These are phyloP conservation scores for Tetraneura akinire DNA, from an alignment of 1,140 invertebrate species.

Conservation along the genomic window DNA sequence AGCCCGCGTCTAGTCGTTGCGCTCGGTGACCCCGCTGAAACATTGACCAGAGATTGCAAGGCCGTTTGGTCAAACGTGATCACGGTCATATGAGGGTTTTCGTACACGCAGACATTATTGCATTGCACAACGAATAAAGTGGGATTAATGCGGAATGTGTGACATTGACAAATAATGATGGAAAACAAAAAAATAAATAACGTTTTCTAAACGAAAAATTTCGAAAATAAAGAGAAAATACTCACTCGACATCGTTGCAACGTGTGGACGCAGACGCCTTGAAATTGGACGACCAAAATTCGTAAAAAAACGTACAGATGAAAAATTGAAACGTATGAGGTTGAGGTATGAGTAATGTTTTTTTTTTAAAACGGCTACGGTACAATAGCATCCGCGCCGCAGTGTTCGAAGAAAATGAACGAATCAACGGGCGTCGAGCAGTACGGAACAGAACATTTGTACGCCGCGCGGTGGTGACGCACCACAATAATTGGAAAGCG, in stretches of 20 bases:
- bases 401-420: conserved; percentile 30
- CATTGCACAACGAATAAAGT: too few species aligned
- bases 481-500: too few species aligned
- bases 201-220: neutral
- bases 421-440: too few species aligned
- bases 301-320: too few species aligned
- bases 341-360: too few species aligned
- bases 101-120: too few species aligned
- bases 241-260: conserved; percentile 28
- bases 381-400: neutral
- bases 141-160: neutral
- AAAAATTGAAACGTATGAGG: too few species aligned
- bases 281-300: too few species aligned
- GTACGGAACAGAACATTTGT: too few species aligned
- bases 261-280: neutral
- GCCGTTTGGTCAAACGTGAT: neutral
- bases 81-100: neutral
- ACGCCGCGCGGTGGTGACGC: neutral
- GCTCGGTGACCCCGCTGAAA: neutral
- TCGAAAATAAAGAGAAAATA: neutral
- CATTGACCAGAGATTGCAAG: neutral
- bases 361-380: neutral
- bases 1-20: neutral
- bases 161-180: neutral
- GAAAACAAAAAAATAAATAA: neutral